phyloP scores from a whole-genome alignment of 2,797 vertebrate genomes.

The Mus caroli region DNA sequence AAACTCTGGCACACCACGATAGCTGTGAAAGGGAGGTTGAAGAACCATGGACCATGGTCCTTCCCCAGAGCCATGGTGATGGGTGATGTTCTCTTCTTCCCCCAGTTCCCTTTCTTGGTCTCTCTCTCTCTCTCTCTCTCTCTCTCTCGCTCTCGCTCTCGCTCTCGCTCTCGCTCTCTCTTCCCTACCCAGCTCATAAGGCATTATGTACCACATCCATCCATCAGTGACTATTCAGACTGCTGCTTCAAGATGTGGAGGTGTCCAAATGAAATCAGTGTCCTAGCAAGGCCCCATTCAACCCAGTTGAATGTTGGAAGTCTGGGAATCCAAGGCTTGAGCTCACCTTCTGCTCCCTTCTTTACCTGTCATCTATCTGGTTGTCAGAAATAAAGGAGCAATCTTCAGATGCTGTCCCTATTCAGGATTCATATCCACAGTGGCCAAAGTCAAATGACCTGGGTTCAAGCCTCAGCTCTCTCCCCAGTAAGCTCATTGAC shows the following conservation, averaged over 20 bases:
- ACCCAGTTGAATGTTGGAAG: not conserved
- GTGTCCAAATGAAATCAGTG: rapidly evolving
- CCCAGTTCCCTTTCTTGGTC: rapidly evolving
- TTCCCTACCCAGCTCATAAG: not conserved
- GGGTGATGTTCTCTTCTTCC: not conserved
- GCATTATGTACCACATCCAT: not conserved
- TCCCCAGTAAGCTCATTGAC: not conserved
- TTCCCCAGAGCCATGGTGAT: not conserved
- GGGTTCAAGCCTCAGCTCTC: not conserved
- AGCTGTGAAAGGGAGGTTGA: constrained; percentile 69
- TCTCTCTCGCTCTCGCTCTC: too few relatives aligned
- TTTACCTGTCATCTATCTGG: not conserved
- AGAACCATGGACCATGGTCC: not conserved
- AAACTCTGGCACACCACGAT: constrained; percentile 76
- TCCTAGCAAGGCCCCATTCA: not conserved
- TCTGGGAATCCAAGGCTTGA: not conserved
- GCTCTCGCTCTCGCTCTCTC: rapidly evolving
- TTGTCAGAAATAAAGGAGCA: not conserved
- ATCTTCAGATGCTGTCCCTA: not conserved
- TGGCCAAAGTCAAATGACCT: not conserved
- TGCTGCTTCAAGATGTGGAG: not conserved
- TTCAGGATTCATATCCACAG: not conserved
- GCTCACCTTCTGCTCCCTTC: not conserved
- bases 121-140: rapidly evolving
- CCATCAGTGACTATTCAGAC: not conserved